These are phyloP conservation scores for Gnatocerus cornutus DNA, from an alignment of 2,888 invertebrate species.

Conservation along the genomic window DNA sequence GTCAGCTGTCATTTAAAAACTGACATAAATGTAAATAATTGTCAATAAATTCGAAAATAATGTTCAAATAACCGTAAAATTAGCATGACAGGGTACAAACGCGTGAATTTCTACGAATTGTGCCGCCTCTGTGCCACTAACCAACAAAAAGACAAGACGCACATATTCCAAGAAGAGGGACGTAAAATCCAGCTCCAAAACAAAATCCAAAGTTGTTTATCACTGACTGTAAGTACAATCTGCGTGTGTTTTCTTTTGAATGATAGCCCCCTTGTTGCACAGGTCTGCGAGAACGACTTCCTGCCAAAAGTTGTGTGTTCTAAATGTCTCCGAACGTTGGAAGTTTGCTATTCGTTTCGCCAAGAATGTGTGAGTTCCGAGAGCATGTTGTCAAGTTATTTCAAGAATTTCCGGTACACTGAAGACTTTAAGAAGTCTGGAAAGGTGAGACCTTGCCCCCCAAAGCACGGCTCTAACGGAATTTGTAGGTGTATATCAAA, in stretches of 20 bases:
- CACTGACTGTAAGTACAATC: constrained; percentile 73
- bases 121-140: constrained; percentile 81
- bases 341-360: constrained; percentile 77
- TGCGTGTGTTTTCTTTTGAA: neutral
- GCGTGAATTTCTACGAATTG: constrained; percentile 82
- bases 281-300: constrained; percentile 81
- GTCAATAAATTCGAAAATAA: constrained; percentile 36
- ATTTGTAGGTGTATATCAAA: constrained; percentile 74
- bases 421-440: constrained; percentile 78
- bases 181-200: constrained; percentile 77
- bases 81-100: constrained; percentile 79
- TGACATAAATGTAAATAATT: constrained; percentile 47
- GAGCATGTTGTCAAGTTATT: constrained; percentile 79
- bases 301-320: constrained; percentile 81
- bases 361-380: constrained; percentile 79
- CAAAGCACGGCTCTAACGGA: constrained; percentile 11
- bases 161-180: constrained; percentile 80
- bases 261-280: constrained; percentile 40
- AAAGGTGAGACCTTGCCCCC: constrained; percentile 68
- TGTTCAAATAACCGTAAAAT: constrained; percentile 40
- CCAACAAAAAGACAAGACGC: constrained; percentile 78
- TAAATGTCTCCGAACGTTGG: constrained; percentile 77
- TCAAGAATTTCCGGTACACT: constrained; percentile 76
- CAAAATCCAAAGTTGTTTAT: constrained; percentile 79
- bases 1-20: constrained; percentile 48